Evolutionary conservation across 2,113 vertebrate species (phyloP), one percentile per base, ranked within the genome.

Genomic region (Willisornis vidua): DNA sequence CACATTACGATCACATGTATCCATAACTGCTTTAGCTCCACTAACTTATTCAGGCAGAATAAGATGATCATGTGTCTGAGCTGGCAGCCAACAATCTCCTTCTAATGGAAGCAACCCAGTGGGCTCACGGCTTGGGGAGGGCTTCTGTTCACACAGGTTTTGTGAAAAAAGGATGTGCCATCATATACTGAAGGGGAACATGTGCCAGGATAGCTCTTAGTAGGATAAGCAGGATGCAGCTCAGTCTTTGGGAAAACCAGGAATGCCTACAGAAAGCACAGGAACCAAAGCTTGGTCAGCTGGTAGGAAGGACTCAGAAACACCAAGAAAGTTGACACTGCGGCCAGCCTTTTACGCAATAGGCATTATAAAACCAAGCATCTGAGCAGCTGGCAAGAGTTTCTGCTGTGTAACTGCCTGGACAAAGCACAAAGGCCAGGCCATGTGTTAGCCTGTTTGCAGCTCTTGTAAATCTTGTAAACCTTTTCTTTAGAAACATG

Each of bases 41-140:
- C 59, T 81, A 48, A 87, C 57, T 92, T 90, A 87, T 29, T 82
- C 57, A 75, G 88, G 90, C 94, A 92, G 78, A 81, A 74, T 26
- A 74, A 84, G 58, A 71, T 11, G 33, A 85, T 85, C 57, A 43
- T 11, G 48, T 74, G 57, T 67, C 70, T 82, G 74, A 62, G 33
- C 71, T 67, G 49, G 66, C 70, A 85, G 71, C 24, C 70, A 93
- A 25, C 57, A 55, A 39, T 23, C 28, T 82, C 55, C 43, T 77
- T 14, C 68, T 78, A 46, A 63, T 13, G 4, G 83, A 76, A 86
- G 55, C 67, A 83, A 65, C 31, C 17, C 67, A 67, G 37, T 45
- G 29, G 57, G 57, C 33, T 79, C 45, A 85, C 0, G 0, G 62
- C 54, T 67, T 75, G 25, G 12, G 48, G 29, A 78, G 33, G 35